Conservation (phyloP, 2,113 vertebrate genomes). For the Chinchilla lanigera region DNA sequence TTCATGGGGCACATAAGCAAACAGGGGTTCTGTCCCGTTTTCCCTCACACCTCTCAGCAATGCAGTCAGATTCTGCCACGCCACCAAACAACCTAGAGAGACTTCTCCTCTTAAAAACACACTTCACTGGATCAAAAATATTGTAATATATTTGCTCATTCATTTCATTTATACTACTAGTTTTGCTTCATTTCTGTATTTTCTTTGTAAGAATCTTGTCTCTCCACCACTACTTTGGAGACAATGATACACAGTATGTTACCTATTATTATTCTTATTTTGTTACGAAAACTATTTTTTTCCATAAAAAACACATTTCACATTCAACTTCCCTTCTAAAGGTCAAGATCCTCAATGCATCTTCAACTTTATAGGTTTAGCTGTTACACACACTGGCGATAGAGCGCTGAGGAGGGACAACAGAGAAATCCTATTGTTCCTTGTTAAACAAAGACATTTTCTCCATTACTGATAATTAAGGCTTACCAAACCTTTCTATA, state of each 20-base stretch:
- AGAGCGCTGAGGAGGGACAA: background rate
- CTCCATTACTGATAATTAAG: conserved; percentile 8
- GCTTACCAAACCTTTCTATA: background rate
- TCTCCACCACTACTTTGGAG: background rate
- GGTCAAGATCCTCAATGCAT: background rate
- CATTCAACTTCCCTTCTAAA: conserved; percentile 21
- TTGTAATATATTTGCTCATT: background rate
- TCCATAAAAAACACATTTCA: background rate
- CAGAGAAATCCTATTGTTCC: background rate
- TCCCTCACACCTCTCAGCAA: too few species aligned
- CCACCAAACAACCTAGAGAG: background rate
- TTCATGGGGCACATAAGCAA: background rate
- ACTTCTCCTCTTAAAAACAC: background rate
- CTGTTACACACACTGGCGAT: background rate
- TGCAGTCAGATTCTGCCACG: background rate
- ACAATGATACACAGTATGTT: background rate
- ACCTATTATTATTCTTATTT: background rate
- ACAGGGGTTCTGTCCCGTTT: background rate
- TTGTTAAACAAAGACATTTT: conserved; percentile 31
- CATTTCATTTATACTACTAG: background rate
- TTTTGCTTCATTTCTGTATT: background rate
- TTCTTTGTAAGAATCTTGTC: background rate
- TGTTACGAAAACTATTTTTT: background rate
- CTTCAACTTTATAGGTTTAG: conserved; percentile 11
- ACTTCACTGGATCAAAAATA: background rate